These are phyloP conservation scores for Unio delphinus DNA, from an alignment of 2,888 invertebrate genomes.

Conservation along the genomic window DNA sequence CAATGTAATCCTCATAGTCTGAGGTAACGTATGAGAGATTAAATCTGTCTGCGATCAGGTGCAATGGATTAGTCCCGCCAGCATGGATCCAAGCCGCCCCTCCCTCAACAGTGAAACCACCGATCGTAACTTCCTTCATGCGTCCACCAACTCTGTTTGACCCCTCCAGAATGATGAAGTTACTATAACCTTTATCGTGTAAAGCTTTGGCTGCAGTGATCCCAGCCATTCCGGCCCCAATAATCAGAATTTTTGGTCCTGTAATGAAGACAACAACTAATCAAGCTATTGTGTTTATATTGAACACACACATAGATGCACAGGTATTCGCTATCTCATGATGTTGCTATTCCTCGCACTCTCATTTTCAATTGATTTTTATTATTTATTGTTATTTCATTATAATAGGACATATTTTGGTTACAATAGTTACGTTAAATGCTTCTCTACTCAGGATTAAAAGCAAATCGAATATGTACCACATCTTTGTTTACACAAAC, in stretches of 20 bases:
- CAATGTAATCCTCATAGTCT: conserved; percentile 4
- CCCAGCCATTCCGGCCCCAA: conserved; percentile 16
- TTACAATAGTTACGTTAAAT: too few relatives aligned
- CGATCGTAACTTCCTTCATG: conserved; percentile 1
- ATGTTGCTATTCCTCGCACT: too few relatives aligned
- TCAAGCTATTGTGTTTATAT: too few relatives aligned
- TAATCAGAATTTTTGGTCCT: conserved; percentile 8
- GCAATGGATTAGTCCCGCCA: not conserved
- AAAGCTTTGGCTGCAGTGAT: conserved; percentile 11
- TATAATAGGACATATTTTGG: too few relatives aligned
- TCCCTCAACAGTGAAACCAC: conserved; percentile 7
- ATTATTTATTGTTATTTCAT: too few relatives aligned
- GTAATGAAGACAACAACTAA: not conserved
- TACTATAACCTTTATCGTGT: conserved; percentile 1
- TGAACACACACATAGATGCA: too few relatives aligned
- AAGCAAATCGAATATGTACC: too few relatives aligned
- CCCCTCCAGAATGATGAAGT: conserved; percentile 14
- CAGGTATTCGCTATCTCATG: too few relatives aligned
- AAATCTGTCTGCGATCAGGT: not conserved
- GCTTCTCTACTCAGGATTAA: too few relatives aligned
- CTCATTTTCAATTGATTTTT: too few relatives aligned
- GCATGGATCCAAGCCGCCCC: conserved; percentile 1
- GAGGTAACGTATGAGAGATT: not conserved
- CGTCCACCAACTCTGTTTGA: conserved; percentile 11
- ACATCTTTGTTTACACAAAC: too few relatives aligned